Evolutionary conservation across 2,113 vertebrate species (phyloP).

Genomic region (Myrmophylax atrothorax): DNA sequence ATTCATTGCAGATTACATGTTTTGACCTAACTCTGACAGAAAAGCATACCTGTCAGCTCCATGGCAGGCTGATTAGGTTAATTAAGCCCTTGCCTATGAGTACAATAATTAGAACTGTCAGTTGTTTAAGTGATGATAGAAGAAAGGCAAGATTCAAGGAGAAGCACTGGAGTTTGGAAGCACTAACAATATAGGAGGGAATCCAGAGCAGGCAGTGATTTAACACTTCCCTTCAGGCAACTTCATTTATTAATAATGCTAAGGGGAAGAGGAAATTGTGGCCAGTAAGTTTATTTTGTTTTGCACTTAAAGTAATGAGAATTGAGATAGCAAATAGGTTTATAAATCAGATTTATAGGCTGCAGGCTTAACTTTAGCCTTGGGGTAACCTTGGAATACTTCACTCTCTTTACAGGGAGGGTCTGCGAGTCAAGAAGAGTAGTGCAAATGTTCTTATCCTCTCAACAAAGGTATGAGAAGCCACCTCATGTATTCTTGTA

Average conservation of each 20-base stretch:
- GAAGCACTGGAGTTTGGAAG: neutral
- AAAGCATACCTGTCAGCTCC: slow-evolving; percentile 69
- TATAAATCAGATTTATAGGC: neutral
- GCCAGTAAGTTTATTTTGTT: neutral
- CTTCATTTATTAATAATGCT: neutral
- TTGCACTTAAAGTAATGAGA: neutral
- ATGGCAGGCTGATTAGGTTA: slow-evolving; percentile 62
- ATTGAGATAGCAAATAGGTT: neutral
- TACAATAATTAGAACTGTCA: slow-evolving; percentile 59
- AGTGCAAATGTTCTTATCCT: neutral
- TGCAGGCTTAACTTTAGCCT: neutral
- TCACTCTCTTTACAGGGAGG: neutral
- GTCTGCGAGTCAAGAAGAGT: neutral
- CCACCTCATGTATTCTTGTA: neutral
- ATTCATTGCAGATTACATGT: slow-evolving; percentile 64
- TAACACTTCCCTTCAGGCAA: neutral
- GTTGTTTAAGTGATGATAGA: slow-evolving; percentile 25
- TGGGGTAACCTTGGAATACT: neutral
- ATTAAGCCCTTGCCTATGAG: slow-evolving; percentile 62
- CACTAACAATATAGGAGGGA: neutral
- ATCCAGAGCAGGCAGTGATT: neutral
- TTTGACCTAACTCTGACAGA: slow-evolving; percentile 47
- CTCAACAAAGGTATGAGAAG: neutral
- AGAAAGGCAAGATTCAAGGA: slow-evolving; percentile 40
- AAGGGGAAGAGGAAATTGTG: neutral